Evolutionary conservation across 2,113 vertebrate species (phyloP), one percentile per base, ranked within the genome.

Genomic region (Crocuta crocuta): DNA sequence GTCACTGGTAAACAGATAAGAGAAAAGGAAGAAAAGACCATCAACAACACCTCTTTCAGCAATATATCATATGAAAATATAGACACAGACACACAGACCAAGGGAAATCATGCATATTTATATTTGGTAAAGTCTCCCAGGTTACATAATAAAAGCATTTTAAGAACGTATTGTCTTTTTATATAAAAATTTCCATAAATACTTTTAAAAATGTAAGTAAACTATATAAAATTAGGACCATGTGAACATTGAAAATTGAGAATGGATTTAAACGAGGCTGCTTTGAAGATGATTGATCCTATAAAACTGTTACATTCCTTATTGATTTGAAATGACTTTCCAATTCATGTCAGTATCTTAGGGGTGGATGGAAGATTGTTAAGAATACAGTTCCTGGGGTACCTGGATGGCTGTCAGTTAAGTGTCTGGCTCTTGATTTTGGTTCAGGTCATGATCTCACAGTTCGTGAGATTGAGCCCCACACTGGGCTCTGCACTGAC

Each of bases 1-100:
- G 92, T 96, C 92, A 79, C 7, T 89, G 82, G 91, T 86, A 96
- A 96, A 92, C 43, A 95, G 93, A 92, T 84, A 89, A 95, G 28
- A 91, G 24, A 73, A 81, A 94, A 95, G 66, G 17, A 93, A 91
- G 88, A 74, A 94, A 89, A 89, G 58, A 88, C 68, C 87, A 76
- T 53, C 53, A 43, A 80, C 63, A 76, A 73, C 16, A 87, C 24
- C 17, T 90, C 89, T 92, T 96, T 96, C 91, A 81, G 23, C 91
- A 92, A 58, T 43, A 10, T 26, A 94, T 74, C 87, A 92, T 13
- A 85, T 63, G 55, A 79, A 95, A 89, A 95, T 7, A 85, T 1
- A 83, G 61, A 87, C 4, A 53, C 35, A 90, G 45, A 84, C 10
- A 53, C 6, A 91, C 8, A 79, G 43, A 89, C 35, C 6, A 7